Percentiles rank a stretch among this genome's conserved stretches.
Evolutionary conservation across 2,113 vertebrate genomes (phyloP).

Genomic region (Lucifuga dentata): DNA sequence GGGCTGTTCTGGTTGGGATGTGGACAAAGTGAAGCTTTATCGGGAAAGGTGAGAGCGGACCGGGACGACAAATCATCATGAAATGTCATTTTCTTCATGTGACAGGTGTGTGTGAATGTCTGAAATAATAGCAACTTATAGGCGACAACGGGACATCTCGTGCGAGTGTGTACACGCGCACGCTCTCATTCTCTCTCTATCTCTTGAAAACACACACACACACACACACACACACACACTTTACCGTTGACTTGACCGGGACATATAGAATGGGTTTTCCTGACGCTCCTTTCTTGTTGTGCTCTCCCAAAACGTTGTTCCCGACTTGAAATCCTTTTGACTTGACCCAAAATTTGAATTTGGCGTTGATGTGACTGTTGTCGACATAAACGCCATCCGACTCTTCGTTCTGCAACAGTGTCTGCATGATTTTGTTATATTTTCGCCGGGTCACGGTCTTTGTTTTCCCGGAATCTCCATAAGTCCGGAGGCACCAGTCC

Average conservation of each 20-base stretch:
- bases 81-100: constrained; percentile 61
- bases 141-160: constrained; percentile 66
- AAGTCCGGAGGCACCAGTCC: constrained; percentile 97
- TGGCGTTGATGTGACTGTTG: constrained; percentile 92
- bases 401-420: constrained; percentile 85
- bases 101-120: constrained; percentile 35
- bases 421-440: constrained; percentile 91
- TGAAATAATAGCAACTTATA: constrained; percentile 63
- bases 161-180: constrained; percentile 21
- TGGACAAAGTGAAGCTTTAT: constrained; percentile 76
- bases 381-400: constrained; percentile 84
- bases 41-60: constrained; percentile 46
- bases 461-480: constrained; percentile 96
- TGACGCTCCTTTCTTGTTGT: constrained; percentile 88
- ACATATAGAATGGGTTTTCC: constrained; percentile 92
- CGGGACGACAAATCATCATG: constrained; percentile 59
- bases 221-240: constrained; percentile 60
- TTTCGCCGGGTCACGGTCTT: constrained; percentile 97
- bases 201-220: constrained; percentile 40
- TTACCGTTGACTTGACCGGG: constrained; percentile 96
- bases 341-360: constrained; percentile 99
- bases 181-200: constrained; percentile 14
- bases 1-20: constrained; percentile 77
- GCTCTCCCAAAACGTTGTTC: constrained; percentile 83
- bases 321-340: constrained; percentile 91